A percentile compares a stretch with the other conserved stretches of the same genome.
phyloP scores from a whole-genome alignment of 2,888 invertebrate genomes.

The Lasius platythorax region DNA sequence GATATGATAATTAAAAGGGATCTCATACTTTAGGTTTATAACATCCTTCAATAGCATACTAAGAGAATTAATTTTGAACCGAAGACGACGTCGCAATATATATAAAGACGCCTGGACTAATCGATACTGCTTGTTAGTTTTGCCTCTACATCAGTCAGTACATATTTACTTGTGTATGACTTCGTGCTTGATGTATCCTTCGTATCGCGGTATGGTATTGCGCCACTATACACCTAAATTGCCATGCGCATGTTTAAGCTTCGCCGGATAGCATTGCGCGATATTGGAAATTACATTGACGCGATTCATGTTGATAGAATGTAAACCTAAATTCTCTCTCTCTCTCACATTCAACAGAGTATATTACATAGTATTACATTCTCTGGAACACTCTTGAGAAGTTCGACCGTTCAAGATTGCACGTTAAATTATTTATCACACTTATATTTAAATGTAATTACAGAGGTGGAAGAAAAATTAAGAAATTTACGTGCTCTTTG shows the following conservation, averaged over 20 bases:
- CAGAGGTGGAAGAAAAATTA: neutral
- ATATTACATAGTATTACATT: conserved; percentile 31
- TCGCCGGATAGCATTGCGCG: conserved; percentile 47
- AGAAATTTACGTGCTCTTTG: neutral
- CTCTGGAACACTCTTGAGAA: neutral
- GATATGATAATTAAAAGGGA: neutral
- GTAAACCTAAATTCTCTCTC: conserved; percentile 42
- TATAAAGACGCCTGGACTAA: conserved; percentile 47
- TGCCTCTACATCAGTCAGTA: conserved; percentile 52
- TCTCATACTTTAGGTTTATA: neutral
- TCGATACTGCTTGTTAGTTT: conserved; percentile 55
- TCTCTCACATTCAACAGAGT: conserved; percentile 28
- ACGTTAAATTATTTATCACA: neutral
- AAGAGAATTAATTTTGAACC: conserved; percentile 34
- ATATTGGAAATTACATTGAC: conserved; percentile 57
- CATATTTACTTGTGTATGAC: conserved; percentile 57
- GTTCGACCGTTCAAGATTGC: neutral
- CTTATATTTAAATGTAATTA: neutral
- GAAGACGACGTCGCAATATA: conserved; percentile 19
- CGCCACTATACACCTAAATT: conserved; percentile 38
- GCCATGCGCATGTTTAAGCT: conserved; percentile 52
- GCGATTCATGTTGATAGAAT: conserved; percentile 53
- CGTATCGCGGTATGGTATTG: conserved; percentile 39
- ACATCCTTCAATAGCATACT: neutral
- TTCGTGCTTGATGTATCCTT: conserved; percentile 52